A percentile compares a stretch with the other conserved stretches of the same genome.
Evolutionary conservation across 2,888 invertebrate species (phyloP).

Genomic region (Neocrepidodera transversa): DNA sequence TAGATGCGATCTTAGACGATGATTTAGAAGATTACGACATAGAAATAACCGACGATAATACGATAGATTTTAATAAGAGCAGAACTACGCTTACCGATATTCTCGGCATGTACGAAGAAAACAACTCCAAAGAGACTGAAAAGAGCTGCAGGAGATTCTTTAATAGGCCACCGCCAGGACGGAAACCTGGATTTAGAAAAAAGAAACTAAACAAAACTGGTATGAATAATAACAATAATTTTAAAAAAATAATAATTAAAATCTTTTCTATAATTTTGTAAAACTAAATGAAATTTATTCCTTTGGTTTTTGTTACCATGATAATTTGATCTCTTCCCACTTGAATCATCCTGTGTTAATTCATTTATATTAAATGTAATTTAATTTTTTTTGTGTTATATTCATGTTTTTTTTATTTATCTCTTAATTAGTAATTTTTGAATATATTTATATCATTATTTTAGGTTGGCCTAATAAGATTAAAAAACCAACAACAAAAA

Average conservation of each 20-base stretch:
- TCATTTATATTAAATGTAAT: too few relatives aligned
- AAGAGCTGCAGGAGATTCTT: conserved; percentile 39
- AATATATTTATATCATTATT: too few relatives aligned
- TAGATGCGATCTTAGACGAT: conserved; percentile 48
- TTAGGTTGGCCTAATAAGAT: conserved; percentile 74
- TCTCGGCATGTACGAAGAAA: conserved; percentile 58
- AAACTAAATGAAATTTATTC: background rate
- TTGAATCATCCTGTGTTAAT: too few relatives aligned
- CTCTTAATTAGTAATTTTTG: too few relatives aligned
- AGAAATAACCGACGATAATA: conserved; percentile 53
- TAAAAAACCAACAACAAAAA: conserved; percentile 51
- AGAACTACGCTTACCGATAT: conserved; percentile 52
- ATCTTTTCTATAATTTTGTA: too few relatives aligned
- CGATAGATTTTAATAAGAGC: conserved; percentile 51
- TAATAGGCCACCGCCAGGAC: conserved; percentile 48
- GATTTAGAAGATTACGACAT: conserved; percentile 38
- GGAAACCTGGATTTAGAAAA: conserved; percentile 61
- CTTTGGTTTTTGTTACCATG: too few relatives aligned
- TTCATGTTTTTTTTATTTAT: too few relatives aligned
- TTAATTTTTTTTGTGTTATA: too few relatives aligned
- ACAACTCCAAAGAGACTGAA: conserved; percentile 55
- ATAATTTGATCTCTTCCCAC: too few relatives aligned
- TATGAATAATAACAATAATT: too few relatives aligned
- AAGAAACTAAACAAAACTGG: conserved; percentile 78
- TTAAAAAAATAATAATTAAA: too few relatives aligned